These are phyloP conservation scores for Megaceryle alcyon DNA, from an alignment of 2,797 vertebrate species.

Conservation along the genomic window DNA sequence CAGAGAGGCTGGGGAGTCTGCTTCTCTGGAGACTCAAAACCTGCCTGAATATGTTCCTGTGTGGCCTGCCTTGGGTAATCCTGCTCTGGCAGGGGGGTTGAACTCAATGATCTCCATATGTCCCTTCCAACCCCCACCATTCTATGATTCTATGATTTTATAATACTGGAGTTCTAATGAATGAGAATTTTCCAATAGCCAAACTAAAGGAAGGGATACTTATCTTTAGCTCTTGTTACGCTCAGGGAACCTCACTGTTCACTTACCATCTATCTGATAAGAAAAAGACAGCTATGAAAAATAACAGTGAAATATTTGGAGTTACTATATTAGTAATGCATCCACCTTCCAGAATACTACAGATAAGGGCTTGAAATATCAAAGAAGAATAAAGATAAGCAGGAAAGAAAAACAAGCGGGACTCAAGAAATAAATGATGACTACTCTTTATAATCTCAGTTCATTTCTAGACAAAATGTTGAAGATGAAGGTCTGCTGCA, in stretches of 20 bases:
- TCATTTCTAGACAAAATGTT: not conserved
- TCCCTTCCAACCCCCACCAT: no score
- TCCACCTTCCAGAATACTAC: conserved; percentile 9
- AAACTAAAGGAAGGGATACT: not conserved
- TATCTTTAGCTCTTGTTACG: not conserved
- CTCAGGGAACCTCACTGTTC: not conserved
- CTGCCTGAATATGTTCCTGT: no score
- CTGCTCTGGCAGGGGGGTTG: no score
- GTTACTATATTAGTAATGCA: conserved; percentile 32
- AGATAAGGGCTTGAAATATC: conserved; percentile 50
- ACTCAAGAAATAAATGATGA: conserved; percentile 25
- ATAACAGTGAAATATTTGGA: conserved; percentile 35
- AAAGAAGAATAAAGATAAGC: conserved; percentile 50
- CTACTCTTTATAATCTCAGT: conserved; percentile 20
- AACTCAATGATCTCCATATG: no score
- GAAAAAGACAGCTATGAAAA: conserved; percentile 33
- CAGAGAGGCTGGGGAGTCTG: no score
- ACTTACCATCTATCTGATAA: conserved; percentile 26
- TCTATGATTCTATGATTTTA: no score
- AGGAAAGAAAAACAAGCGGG: conserved; percentile 24
- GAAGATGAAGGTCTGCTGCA: not conserved
- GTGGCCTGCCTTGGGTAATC: no score
- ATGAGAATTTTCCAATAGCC: not conserved
- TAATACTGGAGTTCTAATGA: not conserved
- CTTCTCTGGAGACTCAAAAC: no score